phyloP scores from a whole-genome alignment of 2,888 invertebrate species.

The Polymixis lichenea region DNA sequence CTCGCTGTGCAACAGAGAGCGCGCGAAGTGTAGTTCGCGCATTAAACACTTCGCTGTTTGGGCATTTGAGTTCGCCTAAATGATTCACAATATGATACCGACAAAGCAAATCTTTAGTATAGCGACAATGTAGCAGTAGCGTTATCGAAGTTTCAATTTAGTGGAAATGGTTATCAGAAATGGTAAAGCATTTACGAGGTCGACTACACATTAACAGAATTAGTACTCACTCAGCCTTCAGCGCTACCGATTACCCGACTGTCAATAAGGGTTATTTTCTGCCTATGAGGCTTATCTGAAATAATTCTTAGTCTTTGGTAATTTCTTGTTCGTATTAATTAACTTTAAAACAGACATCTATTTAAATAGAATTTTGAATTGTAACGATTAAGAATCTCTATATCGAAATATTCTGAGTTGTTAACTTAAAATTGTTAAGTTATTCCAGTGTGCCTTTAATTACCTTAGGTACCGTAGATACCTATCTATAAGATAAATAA shows the following conservation, averaged over 20 bases:
- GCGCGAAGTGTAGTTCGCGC: too few relatives aligned
- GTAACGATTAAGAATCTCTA: conserved; percentile 31
- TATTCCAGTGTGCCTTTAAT: conserved; percentile 45
- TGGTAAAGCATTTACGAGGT: neutral
- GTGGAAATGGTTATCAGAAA: neutral
- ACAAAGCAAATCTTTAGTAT: too few relatives aligned
- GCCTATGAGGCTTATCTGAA: conserved; percentile 7
- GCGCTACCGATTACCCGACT: neutral
- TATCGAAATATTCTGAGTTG: conserved; percentile 35
- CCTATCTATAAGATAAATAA: conserved; percentile 15
- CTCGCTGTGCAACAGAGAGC: too few relatives aligned
- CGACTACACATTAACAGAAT: neutral
- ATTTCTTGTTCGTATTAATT: conserved; percentile 14
- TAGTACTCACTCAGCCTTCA: neutral
- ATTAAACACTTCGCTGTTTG: too few relatives aligned
- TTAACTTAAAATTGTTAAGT: neutral
- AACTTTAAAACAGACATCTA: neutral
- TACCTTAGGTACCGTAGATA: neutral
- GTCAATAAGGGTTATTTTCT: neutral
- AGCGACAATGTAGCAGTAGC: too few relatives aligned
- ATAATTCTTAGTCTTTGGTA: conserved; percentile 23
- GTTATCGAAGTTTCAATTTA: neutral
- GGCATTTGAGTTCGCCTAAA: too few relatives aligned
- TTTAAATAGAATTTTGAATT: conserved; percentile 6
- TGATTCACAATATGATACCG: too few relatives aligned